Evolutionary conservation across 2,888 invertebrate species (phyloP), one percentile per base, ranked within the genome.

Genomic region (Spicauda simplicius): DNA sequence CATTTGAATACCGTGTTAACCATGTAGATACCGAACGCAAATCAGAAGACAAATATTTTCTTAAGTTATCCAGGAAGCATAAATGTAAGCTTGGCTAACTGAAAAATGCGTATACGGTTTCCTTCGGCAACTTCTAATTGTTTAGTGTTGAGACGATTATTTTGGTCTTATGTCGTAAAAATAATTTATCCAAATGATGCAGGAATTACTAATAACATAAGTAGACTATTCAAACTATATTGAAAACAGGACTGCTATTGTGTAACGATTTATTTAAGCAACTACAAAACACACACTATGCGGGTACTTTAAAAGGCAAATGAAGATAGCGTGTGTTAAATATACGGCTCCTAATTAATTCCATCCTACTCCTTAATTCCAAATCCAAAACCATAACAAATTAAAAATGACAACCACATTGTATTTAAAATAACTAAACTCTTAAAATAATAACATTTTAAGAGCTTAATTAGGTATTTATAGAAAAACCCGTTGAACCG

Each of bases 21-120:
- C 25, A 5, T 25, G 25, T 25, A 30, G 53, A 54, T 41, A 54
- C 58, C 18, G 53, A 59, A 79, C 74, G 79, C 74, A 76, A 69
- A 76, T 76, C 78, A 74, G 69, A 73, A 80, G 77, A 80, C 80
- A 87, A 90, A 90, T 86, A 85, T 88, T 86, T 76, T 81, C 25
- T 70, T 72, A 81, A 75, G 72, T 75, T 84, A 77, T 80, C 81
- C 73, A 78, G 82, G 80, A 80, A 77, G 79, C 84, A 76, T 76
- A 73, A 84, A 84, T 77, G 37, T 33, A 33, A 33, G 6, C 33
- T 4, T 4, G 5, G 25, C 25, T 25, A 25, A 16, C 14, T 48
- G n/a, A n/a, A 58, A 53, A 53, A 41, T 52, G n/a, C 16, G 16
- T 48, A 16, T 14, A 48, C 48, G 48, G n/a, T 16, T 16, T 14